These are phyloP conservation scores for Tridacna gigas DNA, from an alignment of 2,888 invertebrate species.

Conservation along the genomic window DNA sequence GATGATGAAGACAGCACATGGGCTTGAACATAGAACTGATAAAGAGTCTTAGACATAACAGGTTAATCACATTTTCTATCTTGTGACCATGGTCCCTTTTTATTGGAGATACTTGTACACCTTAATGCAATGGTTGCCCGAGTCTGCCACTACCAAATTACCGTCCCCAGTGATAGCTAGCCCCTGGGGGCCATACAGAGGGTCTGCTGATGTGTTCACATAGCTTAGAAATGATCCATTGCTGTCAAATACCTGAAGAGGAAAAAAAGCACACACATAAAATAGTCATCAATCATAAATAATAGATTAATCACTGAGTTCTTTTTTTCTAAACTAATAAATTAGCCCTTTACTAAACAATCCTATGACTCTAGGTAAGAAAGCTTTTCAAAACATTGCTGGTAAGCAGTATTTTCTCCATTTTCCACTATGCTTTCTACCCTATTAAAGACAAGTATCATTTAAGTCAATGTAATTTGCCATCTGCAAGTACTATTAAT, in stretches of 20 bases:
- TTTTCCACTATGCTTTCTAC: too few species aligned
- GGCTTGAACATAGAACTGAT: neutral
- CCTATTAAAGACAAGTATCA: too few species aligned
- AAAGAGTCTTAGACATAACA: neutral
- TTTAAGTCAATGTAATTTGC: too few species aligned
- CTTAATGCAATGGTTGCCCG: slow-evolving; percentile 87
- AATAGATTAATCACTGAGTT: too few species aligned
- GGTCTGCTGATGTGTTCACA: slow-evolving; percentile 86
- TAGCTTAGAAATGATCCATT: slow-evolving; percentile 86
- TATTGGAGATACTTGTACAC: slow-evolving; percentile 85
- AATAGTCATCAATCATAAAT: neutral
- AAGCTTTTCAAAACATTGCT: too few species aligned
- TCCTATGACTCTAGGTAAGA: too few species aligned
- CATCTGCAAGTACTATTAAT: too few species aligned
- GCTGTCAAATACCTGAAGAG: slow-evolving; percentile 86
- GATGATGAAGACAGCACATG: neutral
- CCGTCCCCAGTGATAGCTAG: slow-evolving; percentile 85
- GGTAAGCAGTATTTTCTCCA: too few species aligned
- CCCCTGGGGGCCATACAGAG: slow-evolving; percentile 87
- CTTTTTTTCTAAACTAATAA: too few species aligned
- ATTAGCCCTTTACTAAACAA: too few species aligned
- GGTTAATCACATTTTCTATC: too few species aligned
- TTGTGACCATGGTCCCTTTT: neutral
- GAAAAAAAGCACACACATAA: slow-evolving; percentile 4
- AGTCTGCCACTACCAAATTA: slow-evolving; percentile 86